Evolutionary conservation across 2,888 invertebrate species (phyloP).

Genomic region (Stegana nigrithorax): DNA sequence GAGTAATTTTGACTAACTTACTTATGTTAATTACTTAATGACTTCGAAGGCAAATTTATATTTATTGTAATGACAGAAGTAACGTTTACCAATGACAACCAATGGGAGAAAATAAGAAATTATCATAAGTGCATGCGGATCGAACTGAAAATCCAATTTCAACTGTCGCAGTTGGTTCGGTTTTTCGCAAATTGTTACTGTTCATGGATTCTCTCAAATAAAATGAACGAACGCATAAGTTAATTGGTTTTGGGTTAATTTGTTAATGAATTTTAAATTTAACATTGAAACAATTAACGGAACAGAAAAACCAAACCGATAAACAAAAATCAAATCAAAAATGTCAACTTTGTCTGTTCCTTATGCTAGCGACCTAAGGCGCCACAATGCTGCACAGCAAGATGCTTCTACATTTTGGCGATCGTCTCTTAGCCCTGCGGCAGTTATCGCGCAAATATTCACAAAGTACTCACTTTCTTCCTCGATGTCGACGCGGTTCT

Average conservation of each 20-base stretch:
- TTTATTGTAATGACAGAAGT: too few species aligned
- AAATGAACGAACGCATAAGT: too few species aligned
- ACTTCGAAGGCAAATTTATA: too few species aligned
- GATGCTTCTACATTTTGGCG: neutral
- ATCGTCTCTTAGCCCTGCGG: neutral
- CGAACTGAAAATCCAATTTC: neutral
- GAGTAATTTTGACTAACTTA: too few species aligned
- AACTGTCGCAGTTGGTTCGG: too few species aligned
- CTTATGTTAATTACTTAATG: too few species aligned
- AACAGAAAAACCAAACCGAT: too few species aligned
- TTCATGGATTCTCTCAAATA: too few species aligned
- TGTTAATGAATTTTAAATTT: neutral
- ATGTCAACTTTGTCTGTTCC: too few species aligned
- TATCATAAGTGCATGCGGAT: neutral
- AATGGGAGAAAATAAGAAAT: too few species aligned
- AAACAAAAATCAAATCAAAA: too few species aligned
- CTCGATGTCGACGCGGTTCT: slow-evolving; percentile 77
- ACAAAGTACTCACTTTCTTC: slow-evolving; percentile 87
- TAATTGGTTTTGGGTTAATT: neutral
- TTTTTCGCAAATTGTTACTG: too few species aligned
- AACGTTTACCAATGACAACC: neutral
- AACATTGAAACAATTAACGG: neutral
- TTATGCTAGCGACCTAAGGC: neutral
- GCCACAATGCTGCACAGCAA: neutral
- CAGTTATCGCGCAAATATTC: neutral